These are phyloP conservation scores for Andrena bicolor DNA, from an alignment of 2,888 invertebrate species.

Conservation along the genomic window DNA sequence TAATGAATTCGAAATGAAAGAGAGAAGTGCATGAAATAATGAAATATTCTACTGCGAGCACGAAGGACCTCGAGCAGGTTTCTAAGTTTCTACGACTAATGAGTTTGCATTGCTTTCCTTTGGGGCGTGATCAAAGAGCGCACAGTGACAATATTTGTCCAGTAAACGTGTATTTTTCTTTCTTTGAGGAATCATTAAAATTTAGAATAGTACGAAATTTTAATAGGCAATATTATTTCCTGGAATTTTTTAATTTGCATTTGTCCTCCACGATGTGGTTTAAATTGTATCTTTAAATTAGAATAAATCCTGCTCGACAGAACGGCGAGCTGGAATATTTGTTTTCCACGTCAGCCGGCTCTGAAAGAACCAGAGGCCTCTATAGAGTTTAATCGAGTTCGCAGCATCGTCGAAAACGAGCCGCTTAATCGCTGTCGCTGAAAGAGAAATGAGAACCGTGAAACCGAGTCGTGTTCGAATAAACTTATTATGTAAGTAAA, in stretches of 20 bases:
- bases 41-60: slow-evolving; percentile 2
- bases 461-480: slow-evolving; percentile 33
- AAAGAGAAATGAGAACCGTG: slow-evolving; percentile 29
- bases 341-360: neutral
- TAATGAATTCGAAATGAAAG: slow-evolving; percentile 4
- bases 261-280: neutral
- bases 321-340: neutral
- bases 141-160: too few relatives aligned
- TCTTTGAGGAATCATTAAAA: too few relatives aligned
- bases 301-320: neutral
- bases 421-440: neutral
- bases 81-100: neutral
- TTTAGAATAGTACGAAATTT: too few relatives aligned
- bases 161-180: too few relatives aligned
- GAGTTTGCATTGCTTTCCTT: neutral
- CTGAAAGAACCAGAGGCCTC: neutral
- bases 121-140: neutral
- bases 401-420: neutral
- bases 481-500: slow-evolving; percentile 51
- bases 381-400: neutral
- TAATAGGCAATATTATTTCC: too few relatives aligned
- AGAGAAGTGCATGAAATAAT: neutral
- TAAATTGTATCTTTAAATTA: neutral
- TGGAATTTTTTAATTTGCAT: too few relatives aligned
- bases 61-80: neutral